Percentiles rank a stretch among this genome's conserved stretches.
These are phyloP conservation scores for Dendrolimus punctatus DNA, from an alignment of 1,140 invertebrate species.

Conservation along the genomic window DNA sequence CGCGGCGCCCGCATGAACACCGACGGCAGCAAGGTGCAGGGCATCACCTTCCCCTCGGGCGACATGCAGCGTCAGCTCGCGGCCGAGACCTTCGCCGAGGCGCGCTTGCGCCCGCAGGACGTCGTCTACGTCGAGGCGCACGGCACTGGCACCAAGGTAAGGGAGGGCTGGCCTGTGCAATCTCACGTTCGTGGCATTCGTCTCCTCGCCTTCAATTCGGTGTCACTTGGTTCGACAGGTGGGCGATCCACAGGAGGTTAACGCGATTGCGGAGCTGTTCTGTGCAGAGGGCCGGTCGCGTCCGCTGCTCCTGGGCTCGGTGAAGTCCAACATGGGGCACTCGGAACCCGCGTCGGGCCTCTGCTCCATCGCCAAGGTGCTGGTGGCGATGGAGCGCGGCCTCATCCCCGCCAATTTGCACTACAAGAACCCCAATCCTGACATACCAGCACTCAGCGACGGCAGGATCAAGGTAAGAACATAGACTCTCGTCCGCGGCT, in stretches of 20 bases:
- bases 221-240: conserved; percentile 45
- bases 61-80: conserved; percentile 90
- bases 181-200: too few relatives aligned
- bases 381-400: conserved; percentile 92
- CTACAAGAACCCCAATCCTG: conserved; percentile 87
- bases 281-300: conserved; percentile 82
- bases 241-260: conserved; percentile 97
- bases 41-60: conserved; percentile 94
- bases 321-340: conserved; percentile 99
- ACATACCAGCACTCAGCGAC: conserved; percentile 90
- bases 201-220: too few relatives aligned
- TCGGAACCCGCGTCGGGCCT: conserved; percentile 94
- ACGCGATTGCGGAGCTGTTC: conserved; percentile 93
- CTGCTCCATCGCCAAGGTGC: conserved; percentile 90
- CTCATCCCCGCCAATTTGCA: conserved; percentile 94
- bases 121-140: conserved; percentile 95
- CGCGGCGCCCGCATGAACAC: conserved; percentile 90
- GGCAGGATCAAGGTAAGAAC: conserved; percentile 82
- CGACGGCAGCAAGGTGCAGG: conserved; percentile 91
- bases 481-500: too few relatives aligned
- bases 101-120: conserved; percentile 83
- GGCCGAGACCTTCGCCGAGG: conserved; percentile 87
- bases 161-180: too few relatives aligned
- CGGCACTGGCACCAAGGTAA: conserved; percentile 93
- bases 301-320: conserved; percentile 93